phyloP scores from a whole-genome alignment of 2,113 vertebrate genomes.

The Channa argus region DNA sequence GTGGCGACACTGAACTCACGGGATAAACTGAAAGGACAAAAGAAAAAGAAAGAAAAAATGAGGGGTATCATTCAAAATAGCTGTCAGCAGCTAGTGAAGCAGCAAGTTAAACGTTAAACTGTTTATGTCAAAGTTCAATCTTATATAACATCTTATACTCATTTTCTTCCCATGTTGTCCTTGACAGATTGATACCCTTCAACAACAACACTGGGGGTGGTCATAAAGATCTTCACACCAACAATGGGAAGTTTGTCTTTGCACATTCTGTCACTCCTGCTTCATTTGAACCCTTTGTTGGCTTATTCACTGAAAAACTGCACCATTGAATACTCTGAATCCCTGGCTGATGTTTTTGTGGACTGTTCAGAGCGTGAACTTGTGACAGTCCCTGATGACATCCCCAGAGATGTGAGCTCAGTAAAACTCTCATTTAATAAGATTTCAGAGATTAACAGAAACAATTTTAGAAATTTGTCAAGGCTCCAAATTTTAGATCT shows the following conservation, averaged over 20 bases:
- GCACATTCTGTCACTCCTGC: constrained; percentile 18
- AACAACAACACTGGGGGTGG: no score
- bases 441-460: not conserved
- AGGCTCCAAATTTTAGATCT: not conserved
- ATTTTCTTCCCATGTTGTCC: no score
- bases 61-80: no score
- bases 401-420: constrained; percentile 6
- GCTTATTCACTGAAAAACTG: constrained; percentile 49
- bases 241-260: not conserved
- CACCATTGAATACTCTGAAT: not conserved
- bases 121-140: no score
- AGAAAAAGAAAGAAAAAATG: no score
- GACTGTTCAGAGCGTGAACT: not conserved
- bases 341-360: not conserved
- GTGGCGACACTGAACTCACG: no score
- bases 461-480: constrained; percentile 4
- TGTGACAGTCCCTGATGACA: not conserved
- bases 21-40: no score
- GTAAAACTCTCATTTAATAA: not conserved
- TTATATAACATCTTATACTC: no score
- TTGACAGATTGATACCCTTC: no score
- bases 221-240: no score
- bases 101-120: no score
- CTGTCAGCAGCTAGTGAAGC: no score
- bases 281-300: constrained; percentile 1